Conservation (phyloP, 2,113 vertebrate species). For the Spheniscus mendiculus region DNA sequence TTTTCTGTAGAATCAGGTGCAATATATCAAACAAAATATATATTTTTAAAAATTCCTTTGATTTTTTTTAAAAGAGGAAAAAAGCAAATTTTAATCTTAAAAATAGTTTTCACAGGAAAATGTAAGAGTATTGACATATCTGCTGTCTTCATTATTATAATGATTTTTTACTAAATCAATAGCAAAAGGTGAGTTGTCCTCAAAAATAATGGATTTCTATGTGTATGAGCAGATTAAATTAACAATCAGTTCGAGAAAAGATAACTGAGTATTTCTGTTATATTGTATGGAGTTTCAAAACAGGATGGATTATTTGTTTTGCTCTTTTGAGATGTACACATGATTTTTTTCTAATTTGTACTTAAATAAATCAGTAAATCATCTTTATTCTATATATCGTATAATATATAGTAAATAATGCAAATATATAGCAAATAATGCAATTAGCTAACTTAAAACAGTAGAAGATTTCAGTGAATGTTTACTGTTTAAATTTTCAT, state of each 20-base stretch:
- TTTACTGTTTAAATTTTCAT: background rate
- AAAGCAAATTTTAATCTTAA: background rate
- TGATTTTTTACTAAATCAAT: background rate
- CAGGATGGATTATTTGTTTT: background rate
- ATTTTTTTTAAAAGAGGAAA: background rate
- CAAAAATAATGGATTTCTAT: background rate
- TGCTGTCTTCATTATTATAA: background rate
- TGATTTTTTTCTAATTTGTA: background rate
- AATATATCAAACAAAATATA: background rate
- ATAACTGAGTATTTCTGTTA: background rate
- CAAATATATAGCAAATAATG: background rate
- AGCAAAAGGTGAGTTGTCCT: background rate
- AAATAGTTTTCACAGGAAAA: background rate
- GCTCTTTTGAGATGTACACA: background rate
- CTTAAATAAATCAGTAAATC: background rate
- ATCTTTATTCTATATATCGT: background rate
- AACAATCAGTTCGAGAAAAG: background rate
- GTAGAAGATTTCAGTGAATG: background rate
- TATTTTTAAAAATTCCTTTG: background rate
- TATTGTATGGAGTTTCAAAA: background rate
- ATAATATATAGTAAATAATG: background rate
- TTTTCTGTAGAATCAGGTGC: background rate
- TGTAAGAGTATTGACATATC: accelerated
- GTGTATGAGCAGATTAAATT: background rate
- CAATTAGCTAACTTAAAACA: background rate